Evolutionary conservation across 2,113 vertebrate genomes (phyloP).

Genomic region (Hippolais icterina): DNA sequence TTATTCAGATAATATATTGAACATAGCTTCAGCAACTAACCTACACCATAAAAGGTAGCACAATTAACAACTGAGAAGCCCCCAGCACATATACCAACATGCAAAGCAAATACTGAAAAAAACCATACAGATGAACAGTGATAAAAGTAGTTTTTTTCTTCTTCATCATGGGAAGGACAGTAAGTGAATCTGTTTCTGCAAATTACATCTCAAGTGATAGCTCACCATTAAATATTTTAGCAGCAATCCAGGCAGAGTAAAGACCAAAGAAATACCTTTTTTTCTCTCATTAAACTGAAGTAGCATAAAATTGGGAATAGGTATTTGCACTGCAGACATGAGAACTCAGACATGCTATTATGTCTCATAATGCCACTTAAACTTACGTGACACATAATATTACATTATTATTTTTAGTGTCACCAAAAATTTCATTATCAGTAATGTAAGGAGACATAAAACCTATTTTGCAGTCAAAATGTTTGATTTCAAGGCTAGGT

Average conservation of each 20-base stretch:
- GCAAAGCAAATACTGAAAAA: neutral
- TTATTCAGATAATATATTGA: neutral
- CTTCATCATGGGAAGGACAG: neutral
- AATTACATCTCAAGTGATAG: neutral
- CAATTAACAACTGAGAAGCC: neutral
- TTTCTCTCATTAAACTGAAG: neutral
- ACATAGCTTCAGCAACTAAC: neutral
- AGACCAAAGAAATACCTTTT: neutral
- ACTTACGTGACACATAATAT: neutral
- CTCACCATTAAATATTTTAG: neutral
- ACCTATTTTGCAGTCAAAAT: neutral
- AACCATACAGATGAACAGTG: fast-evolving
- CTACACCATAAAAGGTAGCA: neutral
- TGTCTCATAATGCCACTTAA: neutral
- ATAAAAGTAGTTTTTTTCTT: neutral
- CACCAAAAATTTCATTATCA: neutral
- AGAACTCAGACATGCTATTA: neutral
- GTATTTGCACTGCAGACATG: neutral
- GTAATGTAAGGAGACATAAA: neutral
- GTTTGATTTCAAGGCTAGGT: neutral
- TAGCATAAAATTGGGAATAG: neutral
- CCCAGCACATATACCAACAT: neutral
- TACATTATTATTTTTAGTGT: neutral
- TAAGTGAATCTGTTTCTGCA: neutral
- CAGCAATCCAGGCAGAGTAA: neutral